phyloP scores from a whole-genome alignment of 2,888 invertebrate species.

The Lepetodrilus schrolli region DNA sequence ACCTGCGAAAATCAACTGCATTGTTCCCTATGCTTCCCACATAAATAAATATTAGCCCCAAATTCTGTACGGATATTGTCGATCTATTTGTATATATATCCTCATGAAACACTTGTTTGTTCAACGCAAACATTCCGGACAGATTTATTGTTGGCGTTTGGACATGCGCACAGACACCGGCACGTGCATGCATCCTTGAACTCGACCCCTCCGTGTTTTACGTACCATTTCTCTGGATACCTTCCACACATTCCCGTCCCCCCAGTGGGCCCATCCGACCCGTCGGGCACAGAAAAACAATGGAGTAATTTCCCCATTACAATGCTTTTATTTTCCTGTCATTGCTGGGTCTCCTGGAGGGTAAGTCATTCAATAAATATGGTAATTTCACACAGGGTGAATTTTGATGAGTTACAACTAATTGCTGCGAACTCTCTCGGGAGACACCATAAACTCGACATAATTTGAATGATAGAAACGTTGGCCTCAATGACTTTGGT shows the following conservation, averaged over 20 bases:
- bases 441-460: neutral
- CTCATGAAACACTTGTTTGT: too few species aligned
- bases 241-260: neutral
- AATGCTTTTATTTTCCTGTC: neutral
- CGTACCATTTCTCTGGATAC: too few species aligned
- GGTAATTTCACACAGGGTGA: neutral
- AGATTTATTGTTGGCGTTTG: too few species aligned
- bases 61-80: too few species aligned
- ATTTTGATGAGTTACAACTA: neutral
- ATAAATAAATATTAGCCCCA: too few species aligned
- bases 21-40: too few species aligned
- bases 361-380: neutral
- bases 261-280: neutral
- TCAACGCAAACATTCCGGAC: neutral
- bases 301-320: neutral
- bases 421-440: neutral
- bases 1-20: too few species aligned
- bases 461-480: neutral
- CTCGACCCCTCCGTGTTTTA: too few species aligned
- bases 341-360: neutral
- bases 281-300: neutral
- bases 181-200: too few species aligned
- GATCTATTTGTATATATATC: too few species aligned
- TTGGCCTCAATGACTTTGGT: neutral
- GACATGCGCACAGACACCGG: too few species aligned